Evolutionary conservation across 2,113 vertebrate genomes (phyloP).

Genomic region (Cichladusa arquata): DNA sequence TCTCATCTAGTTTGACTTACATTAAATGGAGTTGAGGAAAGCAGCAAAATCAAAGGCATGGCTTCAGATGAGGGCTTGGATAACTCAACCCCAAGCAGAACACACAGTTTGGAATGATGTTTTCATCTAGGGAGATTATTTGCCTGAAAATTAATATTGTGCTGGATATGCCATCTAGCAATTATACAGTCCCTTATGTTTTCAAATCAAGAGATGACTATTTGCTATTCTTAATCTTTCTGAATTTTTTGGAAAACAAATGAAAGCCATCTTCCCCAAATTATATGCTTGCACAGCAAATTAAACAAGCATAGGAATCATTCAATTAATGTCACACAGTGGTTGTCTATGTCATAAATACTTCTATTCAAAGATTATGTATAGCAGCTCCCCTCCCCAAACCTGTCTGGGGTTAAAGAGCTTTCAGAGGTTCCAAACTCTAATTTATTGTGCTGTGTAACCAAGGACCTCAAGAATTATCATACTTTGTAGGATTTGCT

Average conservation of each 20-base stretch:
- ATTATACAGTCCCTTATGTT: not conserved
- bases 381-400: not conserved
- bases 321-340: not conserved
- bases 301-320: not conserved
- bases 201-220: not conserved
- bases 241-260: not conserved
- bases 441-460: not conserved
- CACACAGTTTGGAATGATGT: not conserved
- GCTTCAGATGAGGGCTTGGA: not conserved
- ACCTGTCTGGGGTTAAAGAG: not conserved
- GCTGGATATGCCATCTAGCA: not conserved
- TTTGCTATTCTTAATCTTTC: not conserved
- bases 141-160: not conserved
- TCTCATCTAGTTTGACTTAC: not conserved
- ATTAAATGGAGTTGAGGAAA: not conserved
- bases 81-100: not conserved
- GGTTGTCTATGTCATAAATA: not conserved
- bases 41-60: not conserved
- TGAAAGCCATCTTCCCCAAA: not conserved
- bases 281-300: not conserved
- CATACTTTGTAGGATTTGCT: not conserved
- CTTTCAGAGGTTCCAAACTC: not conserved
- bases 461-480: not conserved
- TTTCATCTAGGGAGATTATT: not conserved
- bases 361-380: not conserved